These are phyloP conservation scores for Halocaridina rubra DNA, from an alignment of 2,888 invertebrate genomes.

Conservation along the genomic window DNA sequence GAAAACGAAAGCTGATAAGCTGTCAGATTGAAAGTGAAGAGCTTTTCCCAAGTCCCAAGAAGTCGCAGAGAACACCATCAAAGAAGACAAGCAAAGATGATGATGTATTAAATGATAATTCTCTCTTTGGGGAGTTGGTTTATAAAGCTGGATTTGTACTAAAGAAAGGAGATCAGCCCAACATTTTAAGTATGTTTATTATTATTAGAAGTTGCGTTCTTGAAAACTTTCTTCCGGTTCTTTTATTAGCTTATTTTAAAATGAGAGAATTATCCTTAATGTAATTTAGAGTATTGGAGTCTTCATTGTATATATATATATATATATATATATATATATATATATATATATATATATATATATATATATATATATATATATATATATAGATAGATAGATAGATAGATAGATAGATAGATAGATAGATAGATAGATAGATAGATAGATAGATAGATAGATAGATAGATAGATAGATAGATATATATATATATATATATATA, in stretches of 20 bases:
- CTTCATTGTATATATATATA: neutral
- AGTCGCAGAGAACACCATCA: neutral
- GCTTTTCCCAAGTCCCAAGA: neutral
- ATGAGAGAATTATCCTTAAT: too few relatives aligned
- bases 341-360: constrained; percentile 45
- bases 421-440: constrained; percentile 23
- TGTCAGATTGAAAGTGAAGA: neutral
- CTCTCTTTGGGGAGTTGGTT: constrained; percentile 39
- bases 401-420: neutral
- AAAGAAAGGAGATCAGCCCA: constrained; percentile 24
- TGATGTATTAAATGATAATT: constrained; percentile 22
- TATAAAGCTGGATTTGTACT: constrained; percentile 31
- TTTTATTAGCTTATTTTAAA: too few relatives aligned
- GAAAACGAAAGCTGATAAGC: neutral
- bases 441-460: neutral
- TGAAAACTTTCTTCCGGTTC: too few relatives aligned
- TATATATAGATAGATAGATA: neutral
- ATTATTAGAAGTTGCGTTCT: too few relatives aligned
- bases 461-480: neutral
- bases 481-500: neutral
- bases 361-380: constrained; percentile 40
- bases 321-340: constrained; percentile 2
- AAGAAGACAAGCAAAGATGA: neutral
- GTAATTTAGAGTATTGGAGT: too few relatives aligned
- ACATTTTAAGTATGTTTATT: constrained; percentile 37